Evolutionary conservation across 2,888 invertebrate genomes (phyloP).

Genomic region (Graphium colonna): DNA sequence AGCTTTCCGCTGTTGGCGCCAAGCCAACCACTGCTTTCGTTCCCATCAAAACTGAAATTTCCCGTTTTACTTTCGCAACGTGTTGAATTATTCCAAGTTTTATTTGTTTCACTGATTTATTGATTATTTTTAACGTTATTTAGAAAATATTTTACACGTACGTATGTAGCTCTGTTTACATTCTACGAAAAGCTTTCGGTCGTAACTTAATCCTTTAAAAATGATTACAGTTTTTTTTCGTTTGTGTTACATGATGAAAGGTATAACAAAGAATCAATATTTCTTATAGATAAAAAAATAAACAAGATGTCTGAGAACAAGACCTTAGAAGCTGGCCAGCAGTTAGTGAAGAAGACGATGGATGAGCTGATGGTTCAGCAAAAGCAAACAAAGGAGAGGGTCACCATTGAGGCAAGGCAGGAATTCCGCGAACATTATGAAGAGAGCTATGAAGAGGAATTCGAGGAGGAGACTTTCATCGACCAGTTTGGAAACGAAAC

Average conservation of each 20-base stretch:
- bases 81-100: slow-evolving; percentile 42
- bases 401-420: slow-evolving; percentile 71
- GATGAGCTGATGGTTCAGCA: slow-evolving; percentile 66
- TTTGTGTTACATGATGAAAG: too few relatives aligned
- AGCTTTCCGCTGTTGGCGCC: slow-evolving; percentile 55
- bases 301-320: slow-evolving; percentile 64
- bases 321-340: slow-evolving; percentile 66
- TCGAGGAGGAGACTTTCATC: slow-evolving; percentile 71
- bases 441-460: slow-evolving; percentile 74
- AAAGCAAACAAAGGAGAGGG: slow-evolving; percentile 61
- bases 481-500: slow-evolving; percentile 69
- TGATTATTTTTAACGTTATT: slow-evolving; percentile 23
- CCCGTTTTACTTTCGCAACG: slow-evolving; percentile 44
- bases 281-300: slow-evolving; percentile 19
- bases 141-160: background rate
- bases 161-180: background rate
- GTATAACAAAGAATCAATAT: background rate
- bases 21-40: slow-evolving; percentile 60
- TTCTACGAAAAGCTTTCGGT: background rate
- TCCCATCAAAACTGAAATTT: slow-evolving; percentile 56
- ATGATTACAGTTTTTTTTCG: background rate
- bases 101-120: slow-evolving; percentile 24
- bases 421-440: slow-evolving; percentile 71
- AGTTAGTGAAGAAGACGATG: slow-evolving; percentile 72
- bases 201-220: background rate